Evolutionary conservation across 1,140 invertebrate species (phyloP).

Genomic region (Laupala kohalensis): DNA sequence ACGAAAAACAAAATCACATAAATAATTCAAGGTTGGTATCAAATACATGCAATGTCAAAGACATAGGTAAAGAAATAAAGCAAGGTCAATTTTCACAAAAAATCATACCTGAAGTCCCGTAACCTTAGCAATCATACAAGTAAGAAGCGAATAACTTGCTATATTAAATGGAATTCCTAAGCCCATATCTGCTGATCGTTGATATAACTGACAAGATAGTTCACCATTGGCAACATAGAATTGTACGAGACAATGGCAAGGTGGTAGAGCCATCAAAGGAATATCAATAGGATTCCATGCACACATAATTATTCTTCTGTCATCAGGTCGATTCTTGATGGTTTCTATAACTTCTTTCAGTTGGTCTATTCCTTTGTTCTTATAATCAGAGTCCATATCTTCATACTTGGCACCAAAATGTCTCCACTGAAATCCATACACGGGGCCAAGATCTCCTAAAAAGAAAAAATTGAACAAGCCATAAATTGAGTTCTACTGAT

Average conservation of each 20-base stretch:
- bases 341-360: slow-evolving; percentile 57
- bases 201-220: slow-evolving; percentile 86
- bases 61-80: not conserved
- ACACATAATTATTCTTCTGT: slow-evolving; percentile 82
- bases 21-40: no score
- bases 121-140: slow-evolving; percentile 92
- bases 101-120: slow-evolving; percentile 60
- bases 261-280: slow-evolving; percentile 87
- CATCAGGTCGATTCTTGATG: slow-evolving; percentile 72
- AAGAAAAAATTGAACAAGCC: slow-evolving; percentile 18
- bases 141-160: slow-evolving; percentile 89
- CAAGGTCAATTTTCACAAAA: not conserved
- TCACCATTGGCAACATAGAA: slow-evolving; percentile 83
- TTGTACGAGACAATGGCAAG: slow-evolving; percentile 90
- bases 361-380: slow-evolving; percentile 83
- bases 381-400: slow-evolving; percentile 74
- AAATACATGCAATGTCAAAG: no score
- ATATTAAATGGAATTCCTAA: slow-evolving; percentile 98
- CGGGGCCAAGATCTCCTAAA: slow-evolving; percentile 84
- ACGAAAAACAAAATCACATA: no score
- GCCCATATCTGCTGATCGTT: slow-evolving; percentile 95
- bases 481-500: no score
- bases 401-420: slow-evolving; percentile 92
- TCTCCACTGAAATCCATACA: slow-evolving; percentile 99
- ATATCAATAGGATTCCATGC: slow-evolving; percentile 93